Evolutionary conservation across 2,113 vertebrate species (phyloP), one percentile per base, ranked within the genome.

Genomic region (Chionomys nivalis): DNA sequence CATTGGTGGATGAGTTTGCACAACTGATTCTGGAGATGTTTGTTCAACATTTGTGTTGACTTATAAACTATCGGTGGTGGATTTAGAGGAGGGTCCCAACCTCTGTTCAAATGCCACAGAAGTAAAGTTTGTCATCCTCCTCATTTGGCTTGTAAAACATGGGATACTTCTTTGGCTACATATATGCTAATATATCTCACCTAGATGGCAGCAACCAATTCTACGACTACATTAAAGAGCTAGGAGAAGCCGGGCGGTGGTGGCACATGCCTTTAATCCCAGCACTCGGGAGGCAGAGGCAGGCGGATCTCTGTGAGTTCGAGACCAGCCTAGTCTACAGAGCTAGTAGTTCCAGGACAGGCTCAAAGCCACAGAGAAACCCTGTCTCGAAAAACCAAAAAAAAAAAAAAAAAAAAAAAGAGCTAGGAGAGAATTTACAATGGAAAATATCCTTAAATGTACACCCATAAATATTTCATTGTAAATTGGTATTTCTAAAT

Each of bases 21-120:
- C 6, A 8, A 5, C 31, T 23, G 26, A 7, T 31, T n/a, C 77
- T 61, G 58, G 13, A 23, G 36, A 12, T 16, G 4, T 10, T 16
- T 36, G 39, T 31, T 68, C 36, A 66, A 33, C 3, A 0, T 28
- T 28, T 0, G 5, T 21, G 4, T 2, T 86, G 12, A 2, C 26
- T 42, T 21, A 4, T 6, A 19, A 2, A 63, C 39, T 75, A 2
- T 65, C 31, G 39, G 31, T 13, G 39, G 24, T 7, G 70, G 16
- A 23, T 55, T 49, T 14, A n/a, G 16, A 47, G 7, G 1, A 42
- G 23, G 58, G 6, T 36, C 21, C n/a, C 33, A 1, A 5, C 36
- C n/a, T 89, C 2, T 72, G 4, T 0, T 3, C 4, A 6, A n/a
- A 9, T 39, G 5, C 28, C 11, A 8, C 0, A 17, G 26, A 24